Evolutionary conservation across 2,888 invertebrate genomes (phyloP), one percentile per base, ranked within the genome.

Genomic region (Laspeyria flexula): DNA sequence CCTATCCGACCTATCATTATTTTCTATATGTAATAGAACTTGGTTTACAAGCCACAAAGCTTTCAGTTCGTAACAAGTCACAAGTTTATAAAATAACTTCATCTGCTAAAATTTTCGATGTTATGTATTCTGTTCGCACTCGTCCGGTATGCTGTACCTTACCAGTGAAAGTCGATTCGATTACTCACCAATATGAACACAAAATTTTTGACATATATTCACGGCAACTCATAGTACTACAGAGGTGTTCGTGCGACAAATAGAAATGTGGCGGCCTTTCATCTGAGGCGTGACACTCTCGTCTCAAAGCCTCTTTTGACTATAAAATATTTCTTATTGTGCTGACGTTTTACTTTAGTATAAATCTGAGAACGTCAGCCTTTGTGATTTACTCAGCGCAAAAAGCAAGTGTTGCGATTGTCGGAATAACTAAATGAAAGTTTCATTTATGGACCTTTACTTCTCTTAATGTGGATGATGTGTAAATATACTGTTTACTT

Each of bases 251-350:
- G 64, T 66, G 73, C 69, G 66, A 68, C 68, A 78, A 75, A 81
- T 74, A 74, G 65, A 74, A 78, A 74, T 71, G 69, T 66, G 68
- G 64, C 40, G 57, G 67, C 66, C 59, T 74, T 75, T 76, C 68
- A 73, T 55, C 61, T 55, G 46, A 55, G 39, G 51, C 55, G 63
- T 65, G 72, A 74, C 65, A 65, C 51, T 45, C 44, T 48, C 58
- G 58, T 55, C 63, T 65, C 69, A 66, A 75, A 77, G 72, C 67
- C 47, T 60, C 71, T 75, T 43, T 77, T 77, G 77, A 75, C 69
- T 75, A 62, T 72, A 73, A 76, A 77, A 77, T 79, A 79, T 81
- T 78, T 78, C 72, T 77, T 75, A 75, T 77, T 78, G 64, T 74
- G 67, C 73, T 68, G 65, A 61, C 70, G 55, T 70, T 75, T 69